Evolutionary conservation across 2,888 invertebrate species (phyloP), one percentile per base, ranked within the genome.

Genomic region (Pyrrhia umbra): DNA sequence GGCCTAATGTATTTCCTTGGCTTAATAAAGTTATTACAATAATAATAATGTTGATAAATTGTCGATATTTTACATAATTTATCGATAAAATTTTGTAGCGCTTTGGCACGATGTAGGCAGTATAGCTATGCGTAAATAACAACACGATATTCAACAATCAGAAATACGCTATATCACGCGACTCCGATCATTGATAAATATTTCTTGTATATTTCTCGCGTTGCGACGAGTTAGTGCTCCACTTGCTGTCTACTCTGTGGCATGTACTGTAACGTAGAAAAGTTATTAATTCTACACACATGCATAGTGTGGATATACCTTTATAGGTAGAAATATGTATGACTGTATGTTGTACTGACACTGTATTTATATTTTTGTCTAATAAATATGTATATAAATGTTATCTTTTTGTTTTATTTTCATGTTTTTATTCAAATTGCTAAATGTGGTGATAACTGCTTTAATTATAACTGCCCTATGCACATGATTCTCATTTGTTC

Each of bases 301-400:
- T 30, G 27, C 30, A n/a, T 16, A 49, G 34, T 20, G 20, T 49
- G 43, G 18, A 23, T 39, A 55, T 64, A 75, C 49, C 45, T 62
- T 61, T 52, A 42, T 52, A 60, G 52, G 42, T 79, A 75, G 52
- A 55, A 68, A 6, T 23, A 34, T 61, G 60, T 68, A 50, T 71
- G 64, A 52, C 16, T 64, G 67, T n/a, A 34, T 34, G 57, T 81
- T 70, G 39, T 60, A 77, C 39, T 47, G 63, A 61, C 67, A 67
- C 75, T 72, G 66, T 81, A 72, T 80, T 69, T 75, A 75, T 80
- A 81, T 67, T 70, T 68, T 72, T 63, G 70, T 64, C 55, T 43
- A 78, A 78, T 73, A 68, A 80, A 77, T 67, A 70, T 68, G 70
- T 81, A 70, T 80, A 81, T 76, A 63, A 75, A 79, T 68, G 82